These are phyloP conservation scores for Microplitis mediator DNA, from an alignment of 1,140 invertebrate species.

Conservation along the genomic window DNA sequence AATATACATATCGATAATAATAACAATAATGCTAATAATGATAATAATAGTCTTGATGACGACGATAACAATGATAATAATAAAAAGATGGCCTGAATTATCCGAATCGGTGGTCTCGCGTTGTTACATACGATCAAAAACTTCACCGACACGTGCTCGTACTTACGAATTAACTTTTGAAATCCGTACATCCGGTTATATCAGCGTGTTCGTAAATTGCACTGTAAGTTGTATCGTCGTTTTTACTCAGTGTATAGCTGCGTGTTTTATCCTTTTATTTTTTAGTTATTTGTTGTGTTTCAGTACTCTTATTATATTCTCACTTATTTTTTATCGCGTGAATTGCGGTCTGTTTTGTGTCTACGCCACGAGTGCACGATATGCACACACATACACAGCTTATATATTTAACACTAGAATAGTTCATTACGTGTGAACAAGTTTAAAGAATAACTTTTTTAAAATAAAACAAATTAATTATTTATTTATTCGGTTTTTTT, in stretches of 20 bases:
- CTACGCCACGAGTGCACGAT: not conserved
- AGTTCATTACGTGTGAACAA: not conserved
- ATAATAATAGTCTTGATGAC: not conserved
- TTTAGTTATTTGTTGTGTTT: not conserved
- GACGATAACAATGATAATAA: too few species aligned
- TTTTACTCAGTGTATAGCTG: not conserved
- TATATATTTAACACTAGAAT: not conserved
- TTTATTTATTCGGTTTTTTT: too few species aligned
- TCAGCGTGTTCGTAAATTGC: slow-evolving; percentile 29
- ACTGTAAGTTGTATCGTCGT: not conserved
- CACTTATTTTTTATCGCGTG: too few species aligned
- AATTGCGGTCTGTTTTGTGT: too few species aligned
- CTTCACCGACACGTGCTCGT: slow-evolving; percentile 20
- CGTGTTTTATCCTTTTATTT: not conserved
- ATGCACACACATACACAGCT: not conserved
- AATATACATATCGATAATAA: not conserved
- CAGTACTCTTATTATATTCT: too few species aligned
- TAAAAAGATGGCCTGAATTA: not conserved
- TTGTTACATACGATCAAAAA: not conserved
- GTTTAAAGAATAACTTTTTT: too few species aligned
- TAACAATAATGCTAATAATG: not conserved
- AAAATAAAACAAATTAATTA: too few species aligned
- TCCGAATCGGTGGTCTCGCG: not conserved
- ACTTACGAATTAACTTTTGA: slow-evolving; percentile 31
- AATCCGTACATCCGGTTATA: slow-evolving; percentile 31